A percentile compares a stretch with the other conserved stretches of the same genome.
These are phyloP conservation scores for Thomomys bottae DNA, from an alignment of 2,113 vertebrate species.

Conservation along the genomic window DNA sequence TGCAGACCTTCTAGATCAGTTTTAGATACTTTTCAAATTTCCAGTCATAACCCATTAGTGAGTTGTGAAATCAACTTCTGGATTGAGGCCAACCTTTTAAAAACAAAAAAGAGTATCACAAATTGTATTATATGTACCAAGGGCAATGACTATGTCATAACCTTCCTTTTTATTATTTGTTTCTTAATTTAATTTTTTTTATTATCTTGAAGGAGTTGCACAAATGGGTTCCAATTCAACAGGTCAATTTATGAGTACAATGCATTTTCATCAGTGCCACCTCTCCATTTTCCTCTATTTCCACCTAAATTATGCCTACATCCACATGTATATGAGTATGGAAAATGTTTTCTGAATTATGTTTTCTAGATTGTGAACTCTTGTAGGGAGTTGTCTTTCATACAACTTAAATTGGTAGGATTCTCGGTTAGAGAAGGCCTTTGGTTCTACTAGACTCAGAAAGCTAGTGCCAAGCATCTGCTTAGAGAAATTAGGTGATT, in stretches of 20 bases:
- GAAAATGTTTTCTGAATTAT: background rate
- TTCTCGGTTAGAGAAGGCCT: background rate
- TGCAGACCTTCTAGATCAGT: background rate
- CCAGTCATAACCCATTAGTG: background rate
- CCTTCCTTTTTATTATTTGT: background rate
- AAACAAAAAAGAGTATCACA: background rate
- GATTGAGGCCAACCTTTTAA: background rate
- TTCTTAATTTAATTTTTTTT: background rate
- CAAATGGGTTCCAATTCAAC: too few species aligned
- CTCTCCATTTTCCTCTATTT: too few species aligned
- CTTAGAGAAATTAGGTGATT: background rate
- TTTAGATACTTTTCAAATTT: constrained; percentile 1
- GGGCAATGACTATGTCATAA: constrained; percentile 2
- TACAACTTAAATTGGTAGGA: background rate
- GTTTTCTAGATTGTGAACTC: background rate
- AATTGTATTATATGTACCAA: background rate
- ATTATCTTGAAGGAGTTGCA: too few species aligned
- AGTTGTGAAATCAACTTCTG: constrained; percentile 25
- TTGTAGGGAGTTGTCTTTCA: background rate
- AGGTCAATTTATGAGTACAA: too few species aligned
- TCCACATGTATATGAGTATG: background rate
- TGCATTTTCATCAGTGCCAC: too few species aligned
- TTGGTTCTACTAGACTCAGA: background rate
- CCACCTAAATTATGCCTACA: too few species aligned
- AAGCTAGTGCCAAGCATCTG: background rate